Evolutionary conservation across 2,797 vertebrate genomes (phyloP), one percentile per base, ranked within the genome.

Genomic region (Spizella passerina): DNA sequence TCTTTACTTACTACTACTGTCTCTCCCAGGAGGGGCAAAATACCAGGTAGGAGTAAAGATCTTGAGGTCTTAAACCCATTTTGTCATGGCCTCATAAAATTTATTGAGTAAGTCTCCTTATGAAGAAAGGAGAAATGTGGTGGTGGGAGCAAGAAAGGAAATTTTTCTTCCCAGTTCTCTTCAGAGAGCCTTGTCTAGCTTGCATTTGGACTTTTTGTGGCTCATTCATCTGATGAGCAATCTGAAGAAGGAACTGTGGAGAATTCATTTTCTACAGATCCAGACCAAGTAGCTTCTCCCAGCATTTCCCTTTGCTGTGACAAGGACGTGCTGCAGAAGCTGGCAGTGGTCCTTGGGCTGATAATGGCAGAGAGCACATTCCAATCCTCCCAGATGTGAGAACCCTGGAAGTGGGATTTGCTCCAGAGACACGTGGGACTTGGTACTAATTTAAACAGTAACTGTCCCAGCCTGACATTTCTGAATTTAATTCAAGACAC

Each of bases 401-500:
- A 77, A 46, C 34, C 14, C 75, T 61, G 65, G 53, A 87, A 71
- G 59, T 57, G 46, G 34, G 68, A 75, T 83, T 71, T 85, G 36
- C 9, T 82, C 71, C 56, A 89, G 71, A 93, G 75, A 57, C 60
- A 63, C 0, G 1, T 3, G 1, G 24, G 49, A 30, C 43, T 92
- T 80, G 41, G 61, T 60, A 36, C 84, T 85, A 29, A 77, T 85
- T 87, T 80, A 66, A 89, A 80, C 21, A 89, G 41, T 24, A 87
- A 80, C 50, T 82, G 57, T 71, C 75, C 30, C 76, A 87, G 75
- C 22, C 55, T 71, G 86, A 39, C 27, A 43, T 71, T 75, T 71
- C 68, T 87, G 78, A 43, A 65, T 87, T 92, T 80, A 46, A 73
- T 80, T 96, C 89, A 82, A 85, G 86, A 80, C 41, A 65, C 10